phyloP scores from a whole-genome alignment of 1,140 invertebrate species.

The Drosophila littoralis region DNA sequence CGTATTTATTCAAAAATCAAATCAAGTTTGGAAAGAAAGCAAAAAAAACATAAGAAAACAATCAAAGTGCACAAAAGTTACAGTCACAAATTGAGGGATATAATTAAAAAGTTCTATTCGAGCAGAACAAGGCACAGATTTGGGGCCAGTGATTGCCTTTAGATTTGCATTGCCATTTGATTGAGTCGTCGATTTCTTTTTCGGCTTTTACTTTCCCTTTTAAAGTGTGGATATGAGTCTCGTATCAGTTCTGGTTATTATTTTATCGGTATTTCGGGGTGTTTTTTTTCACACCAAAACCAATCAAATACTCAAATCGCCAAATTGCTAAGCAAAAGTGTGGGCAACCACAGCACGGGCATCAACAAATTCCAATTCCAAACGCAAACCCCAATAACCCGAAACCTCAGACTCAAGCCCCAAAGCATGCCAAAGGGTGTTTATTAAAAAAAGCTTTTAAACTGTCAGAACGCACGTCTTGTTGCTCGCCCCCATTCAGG shows the following conservation, averaged over 20 bases:
- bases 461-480: conserved; percentile 60
- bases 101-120: conserved; percentile 12
- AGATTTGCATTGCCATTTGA: conserved; percentile 29
- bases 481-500: conserved; percentile 21
- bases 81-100: conserved; percentile 18
- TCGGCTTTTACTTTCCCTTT: conserved; percentile 16
- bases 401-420: conserved; percentile 12
- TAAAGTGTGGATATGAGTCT: conserved; percentile 5
- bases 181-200: conserved; percentile 12
- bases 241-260: conserved; percentile 53
- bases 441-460: conserved; percentile 82
- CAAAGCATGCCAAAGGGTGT: conserved; percentile 30
- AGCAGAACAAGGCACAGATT: background rate
- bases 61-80: conserved; percentile 3
- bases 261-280: conserved; percentile 49
- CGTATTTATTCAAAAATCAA: no score
- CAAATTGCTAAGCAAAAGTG: conserved; percentile 66
- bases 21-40: background rate
- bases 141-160: conserved; percentile 4
- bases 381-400: background rate
- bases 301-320: conserved; percentile 72
- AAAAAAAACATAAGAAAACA: background rate
- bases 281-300: conserved; percentile 47
- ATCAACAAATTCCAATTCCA: conserved; percentile 19
- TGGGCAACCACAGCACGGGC: conserved; percentile 19